Evolutionary conservation across 2,888 invertebrate species (phyloP), one percentile per base, ranked within the genome.

Genomic region (Acrocyrtus sp.): DNA sequence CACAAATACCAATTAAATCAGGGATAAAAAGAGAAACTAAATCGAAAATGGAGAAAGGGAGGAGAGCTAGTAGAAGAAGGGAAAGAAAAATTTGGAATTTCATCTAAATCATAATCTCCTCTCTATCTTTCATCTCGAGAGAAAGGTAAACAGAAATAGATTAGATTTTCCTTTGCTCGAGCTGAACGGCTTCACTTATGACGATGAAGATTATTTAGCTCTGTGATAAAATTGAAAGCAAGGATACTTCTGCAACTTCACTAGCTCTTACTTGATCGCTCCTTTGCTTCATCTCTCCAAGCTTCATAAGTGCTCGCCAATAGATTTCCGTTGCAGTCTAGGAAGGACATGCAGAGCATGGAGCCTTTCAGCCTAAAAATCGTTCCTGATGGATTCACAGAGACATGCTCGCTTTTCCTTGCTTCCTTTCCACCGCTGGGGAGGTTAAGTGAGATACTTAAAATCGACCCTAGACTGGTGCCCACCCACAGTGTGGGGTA

Each of bases 401-500:
- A 90, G 53, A 95, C 93, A 62, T 94, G 93, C 84, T 95, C 94
- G 79, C 92, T 90, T 84, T 91, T 90, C 83, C 95, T 87, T 80
- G 89, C 88, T 84, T 96, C 95, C 39, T 60, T 69, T 62, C 90
- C 87, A 83, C 92, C 91, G 74, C 92, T 90, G 3, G 86, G 86
- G 79, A 88, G 83, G 84, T 89, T 92, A 84, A 98, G 90, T 85
- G 93, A 90, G 85, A 98, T 91, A 77, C 96, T 95, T 83, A 98
- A 89, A 84, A 97, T 94, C 72, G 98, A 96, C 82, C 99, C 99
- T 82, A 95, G 89, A 85, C 95, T 96, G 81, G 98, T 98, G 82
- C 99, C 98, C 82, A 98, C 92, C 98, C 98, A 99, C 80, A 99
- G 87, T 82, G 96, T 96, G 81, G 98, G 96, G 83, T 92, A 88